Conservation (phyloP, 2,888 invertebrate species). For the Theretra japonica region DNA sequence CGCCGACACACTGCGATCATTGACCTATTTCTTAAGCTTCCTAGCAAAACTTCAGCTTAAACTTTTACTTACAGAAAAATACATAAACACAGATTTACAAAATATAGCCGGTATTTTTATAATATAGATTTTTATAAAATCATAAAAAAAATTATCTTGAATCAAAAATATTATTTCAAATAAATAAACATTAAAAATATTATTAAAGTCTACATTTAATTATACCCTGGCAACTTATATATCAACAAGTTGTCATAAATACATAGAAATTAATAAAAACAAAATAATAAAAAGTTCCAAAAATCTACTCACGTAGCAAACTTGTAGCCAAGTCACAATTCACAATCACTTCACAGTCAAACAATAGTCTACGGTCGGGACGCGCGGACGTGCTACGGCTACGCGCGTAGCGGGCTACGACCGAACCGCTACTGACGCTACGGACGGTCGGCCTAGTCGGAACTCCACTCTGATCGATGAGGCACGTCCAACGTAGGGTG, state of each 20-base stretch:
- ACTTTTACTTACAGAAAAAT: not conserved
- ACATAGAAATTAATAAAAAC: not conserved
- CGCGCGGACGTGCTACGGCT: slow-evolving; percentile 49
- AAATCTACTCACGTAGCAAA: slow-evolving; percentile 23
- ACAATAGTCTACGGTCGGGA: slow-evolving; percentile 18
- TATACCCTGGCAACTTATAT: no score
- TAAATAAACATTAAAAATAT: not conserved
- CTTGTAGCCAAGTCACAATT: slow-evolving; percentile 15
- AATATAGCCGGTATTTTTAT: not conserved
- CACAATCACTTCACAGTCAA: slow-evolving; percentile 23
- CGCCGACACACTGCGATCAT: slow-evolving; percentile 32
- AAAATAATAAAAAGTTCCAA: not conserved
- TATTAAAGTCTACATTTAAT: not conserved
- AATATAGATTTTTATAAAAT: not conserved
- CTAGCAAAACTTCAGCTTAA: slow-evolving; percentile 21
- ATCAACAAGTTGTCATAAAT: not conserved
- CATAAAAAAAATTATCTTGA: not conserved
- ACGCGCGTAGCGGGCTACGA: slow-evolving; percentile 72
- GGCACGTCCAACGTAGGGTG: slow-evolving; percentile 43
- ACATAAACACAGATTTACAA: not conserved
- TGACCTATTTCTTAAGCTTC: slow-evolving; percentile 38
- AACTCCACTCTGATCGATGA: slow-evolving; percentile 57
- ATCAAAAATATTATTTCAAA: not conserved
- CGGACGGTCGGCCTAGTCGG: slow-evolving; percentile 36
- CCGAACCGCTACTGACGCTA: slow-evolving; percentile 62